phyloP scores from a whole-genome alignment of 1,140 invertebrate species.

The Dendrolimus kikuchii region DNA sequence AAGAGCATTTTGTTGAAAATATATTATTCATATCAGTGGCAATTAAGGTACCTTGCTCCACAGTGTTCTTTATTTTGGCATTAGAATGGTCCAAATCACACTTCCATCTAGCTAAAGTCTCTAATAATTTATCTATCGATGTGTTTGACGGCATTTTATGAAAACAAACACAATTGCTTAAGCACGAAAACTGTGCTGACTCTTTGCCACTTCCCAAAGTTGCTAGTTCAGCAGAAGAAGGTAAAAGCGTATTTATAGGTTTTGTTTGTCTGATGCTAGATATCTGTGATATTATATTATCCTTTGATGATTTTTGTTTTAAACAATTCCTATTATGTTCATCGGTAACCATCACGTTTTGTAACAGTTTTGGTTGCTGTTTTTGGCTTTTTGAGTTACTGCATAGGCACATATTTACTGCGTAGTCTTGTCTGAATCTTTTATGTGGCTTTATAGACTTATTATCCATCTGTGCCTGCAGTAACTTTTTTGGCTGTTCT shows the following conservation, averaged over 20 bases:
- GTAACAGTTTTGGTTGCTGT: constrained; percentile 11
- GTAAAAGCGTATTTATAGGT: constrained; percentile 19
- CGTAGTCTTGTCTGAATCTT: constrained; percentile 32
- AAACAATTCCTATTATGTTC: constrained; percentile 7
- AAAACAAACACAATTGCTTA: constrained; percentile 40
- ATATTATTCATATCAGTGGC: too few species aligned
- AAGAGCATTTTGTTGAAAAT: too few species aligned
- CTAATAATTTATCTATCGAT: constrained; percentile 47
- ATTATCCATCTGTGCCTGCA: background rate
- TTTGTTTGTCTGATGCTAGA: constrained; percentile 26
- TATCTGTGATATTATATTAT: constrained; percentile 14
- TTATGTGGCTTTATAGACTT: constrained; percentile 14
- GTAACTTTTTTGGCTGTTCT: too few species aligned
- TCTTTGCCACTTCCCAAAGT: constrained; percentile 1
- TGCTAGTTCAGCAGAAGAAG: constrained; percentile 2
- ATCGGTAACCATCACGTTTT: constrained; percentile 2
- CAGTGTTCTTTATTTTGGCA: constrained; percentile 2
- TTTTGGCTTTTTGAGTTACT: constrained; percentile 12
- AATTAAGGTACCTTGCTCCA: too few species aligned
- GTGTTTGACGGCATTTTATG: constrained; percentile 51
- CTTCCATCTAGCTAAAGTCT: constrained; percentile 38
- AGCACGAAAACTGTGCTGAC: constrained; percentile 13
- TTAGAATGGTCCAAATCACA: constrained; percentile 14
- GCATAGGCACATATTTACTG: constrained; percentile 50
- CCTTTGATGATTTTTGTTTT: constrained; percentile 15